phyloP scores from a whole-genome alignment of 2,797 vertebrate genomes.

The Arremon brunneinucha region DNA sequence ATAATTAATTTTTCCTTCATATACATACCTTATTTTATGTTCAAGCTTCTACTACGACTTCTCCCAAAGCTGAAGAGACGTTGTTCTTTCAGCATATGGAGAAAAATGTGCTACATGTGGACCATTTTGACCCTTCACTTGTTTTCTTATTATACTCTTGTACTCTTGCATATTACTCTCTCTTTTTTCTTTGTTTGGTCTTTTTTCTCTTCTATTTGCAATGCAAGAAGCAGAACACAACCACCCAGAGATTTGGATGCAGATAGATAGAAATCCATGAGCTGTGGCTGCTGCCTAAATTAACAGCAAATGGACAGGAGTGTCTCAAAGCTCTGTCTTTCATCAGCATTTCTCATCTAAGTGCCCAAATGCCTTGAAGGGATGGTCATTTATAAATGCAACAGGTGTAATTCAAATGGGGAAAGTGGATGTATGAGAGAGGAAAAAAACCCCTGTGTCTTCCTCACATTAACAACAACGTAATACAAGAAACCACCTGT shows the following conservation, averaged over 20 bases:
- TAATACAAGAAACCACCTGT: conserved; percentile 49
- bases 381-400: conserved; percentile 45
- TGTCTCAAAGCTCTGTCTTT: conserved; percentile 32
- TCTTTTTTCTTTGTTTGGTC: not conserved
- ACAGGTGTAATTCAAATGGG: not conserved
- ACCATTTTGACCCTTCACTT: not conserved
- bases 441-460: not conserved
- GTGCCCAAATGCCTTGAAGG: conserved; percentile 42
- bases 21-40: not conserved
- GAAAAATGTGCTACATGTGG: not conserved
- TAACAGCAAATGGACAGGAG: not conserved
- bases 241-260: not conserved
- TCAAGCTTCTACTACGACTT: not conserved
- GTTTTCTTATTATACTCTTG: not conserved
- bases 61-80: not conserved
- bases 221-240: not conserved
- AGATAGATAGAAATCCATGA: conserved; percentile 23
- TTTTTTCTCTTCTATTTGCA: not conserved
- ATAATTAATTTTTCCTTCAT: not conserved
- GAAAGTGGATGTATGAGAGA: not conserved
- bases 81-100: not conserved
- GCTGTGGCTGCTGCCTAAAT: conserved; percentile 25
- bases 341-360: conserved; percentile 44
- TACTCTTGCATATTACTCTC: not conserved
- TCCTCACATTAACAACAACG: not conserved